These are phyloP conservation scores for Eupleurogrammus muticus DNA, from an alignment of 2,797 vertebrate genomes.

Conservation along the genomic window DNA sequence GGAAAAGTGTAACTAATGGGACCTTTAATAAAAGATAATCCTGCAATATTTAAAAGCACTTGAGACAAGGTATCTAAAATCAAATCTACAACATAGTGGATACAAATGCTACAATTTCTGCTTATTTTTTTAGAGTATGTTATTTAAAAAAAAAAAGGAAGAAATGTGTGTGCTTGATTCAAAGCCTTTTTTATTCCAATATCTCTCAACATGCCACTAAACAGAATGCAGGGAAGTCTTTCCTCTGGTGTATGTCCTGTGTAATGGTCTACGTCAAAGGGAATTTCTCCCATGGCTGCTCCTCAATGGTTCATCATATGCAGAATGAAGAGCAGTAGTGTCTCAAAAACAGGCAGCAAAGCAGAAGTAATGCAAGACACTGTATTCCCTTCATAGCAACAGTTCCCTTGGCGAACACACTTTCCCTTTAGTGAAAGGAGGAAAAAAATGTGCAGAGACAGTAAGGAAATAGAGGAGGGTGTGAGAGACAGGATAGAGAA, in stretches of 20 bases:
- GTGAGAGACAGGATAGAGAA: conserved; percentile 14
- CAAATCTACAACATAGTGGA: too few relatives aligned
- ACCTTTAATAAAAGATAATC: neutral
- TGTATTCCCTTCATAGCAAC: conserved; percentile 53
- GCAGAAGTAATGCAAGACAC: conserved; percentile 69
- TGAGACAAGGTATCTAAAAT: neutral
- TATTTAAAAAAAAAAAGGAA: neutral
- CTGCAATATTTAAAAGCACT: conserved; percentile 2
- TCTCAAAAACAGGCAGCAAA: conserved; percentile 69
- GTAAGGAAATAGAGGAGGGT: conserved; percentile 25
- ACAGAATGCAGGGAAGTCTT: conserved; percentile 39
- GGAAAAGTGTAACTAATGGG: too few relatives aligned
- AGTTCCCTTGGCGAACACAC: conserved; percentile 58
- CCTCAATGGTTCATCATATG: conserved; percentile 53
- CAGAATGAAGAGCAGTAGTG: conserved; percentile 53
- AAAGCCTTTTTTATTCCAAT: conserved; percentile 9
- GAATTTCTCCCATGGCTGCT: conserved; percentile 68
- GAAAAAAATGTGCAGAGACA: conserved; percentile 31
- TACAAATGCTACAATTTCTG: too few relatives aligned
- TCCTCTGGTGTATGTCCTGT: conserved; percentile 60
- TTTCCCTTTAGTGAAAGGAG: conserved; percentile 42
- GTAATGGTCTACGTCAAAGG: conserved; percentile 65
- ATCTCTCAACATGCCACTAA: neutral
- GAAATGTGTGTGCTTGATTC: neutral
- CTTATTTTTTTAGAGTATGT: too few relatives aligned